Base-by-base conservation (phyloP, 2,888 invertebrate species). In the Sarcophaga subvicina region DNA sequence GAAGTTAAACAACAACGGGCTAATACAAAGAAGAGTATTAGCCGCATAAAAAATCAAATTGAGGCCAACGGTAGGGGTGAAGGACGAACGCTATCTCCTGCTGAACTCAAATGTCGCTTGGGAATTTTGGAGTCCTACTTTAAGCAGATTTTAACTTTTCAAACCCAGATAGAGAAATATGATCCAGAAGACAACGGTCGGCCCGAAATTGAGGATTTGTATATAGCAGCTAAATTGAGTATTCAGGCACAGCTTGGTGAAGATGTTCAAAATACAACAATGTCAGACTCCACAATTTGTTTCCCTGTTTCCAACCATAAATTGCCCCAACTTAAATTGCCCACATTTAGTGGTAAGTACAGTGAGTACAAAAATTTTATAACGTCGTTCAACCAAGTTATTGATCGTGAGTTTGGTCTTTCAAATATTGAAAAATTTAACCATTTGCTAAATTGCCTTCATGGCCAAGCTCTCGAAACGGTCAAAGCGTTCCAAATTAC, bases 321-420 rank as follows among this genome's bases (percentile, higher is more conserved):
- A 11, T 49, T 49, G 3, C 49, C 49, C 0, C 11, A 6, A 14
- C 12, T 49, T 14, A 49, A 49, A 49, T 14, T 49, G 3, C 49
- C 49, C 49, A 49, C 49, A 10, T 49, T 49, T 49, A 49, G 12
- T 45, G 84, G 84, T 4, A 71, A 81, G 37, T 87, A 87, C 49
- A 64, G 69, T 6, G 84, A 85, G 6, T 85, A 75, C 59, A 69
- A 80, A 45, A 81, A 81, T 25, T 87, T 81, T 25, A 87, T 87
- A 11, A 77, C 76, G 0, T 83, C 80, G 17, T 76, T 86, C 17
- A 83, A 12, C 1, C 84, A 80, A 76, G 54, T 84, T 10, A 80
- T 84, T 20, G 80, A 75, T 70, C 75, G 80, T 45, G 82, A 86
- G 59, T 20, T 37, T 49, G 60, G 75, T 2, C 76, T 80, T 1